Evolutionary conservation across 2,113 vertebrate species (phyloP).

Genomic region (Petroica traversi): DNA sequence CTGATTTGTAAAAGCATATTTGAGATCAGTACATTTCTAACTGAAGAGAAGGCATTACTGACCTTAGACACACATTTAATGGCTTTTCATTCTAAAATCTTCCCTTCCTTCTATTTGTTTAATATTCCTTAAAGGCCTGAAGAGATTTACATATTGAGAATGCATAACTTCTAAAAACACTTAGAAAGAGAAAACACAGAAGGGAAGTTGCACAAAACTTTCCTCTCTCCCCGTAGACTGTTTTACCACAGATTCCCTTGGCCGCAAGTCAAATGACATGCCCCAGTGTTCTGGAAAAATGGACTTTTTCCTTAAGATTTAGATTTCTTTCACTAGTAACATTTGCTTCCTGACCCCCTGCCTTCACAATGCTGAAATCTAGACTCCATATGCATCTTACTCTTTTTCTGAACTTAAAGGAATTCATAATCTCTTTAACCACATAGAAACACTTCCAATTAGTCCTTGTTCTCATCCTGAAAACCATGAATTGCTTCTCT

Average conservation of each 20-base stretch:
- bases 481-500: not conserved
- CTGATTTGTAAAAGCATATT: not conserved
- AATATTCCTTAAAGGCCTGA: not conserved
- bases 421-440: not conserved
- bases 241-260: not conserved
- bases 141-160: not conserved
- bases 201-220: not conserved
- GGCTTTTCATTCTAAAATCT: not conserved
- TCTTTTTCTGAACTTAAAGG: not conserved
- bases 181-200: not conserved
- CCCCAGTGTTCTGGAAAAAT: not conserved
- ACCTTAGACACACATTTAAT: not conserved
- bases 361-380: not conserved
- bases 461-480: not conserved
- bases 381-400: not conserved
- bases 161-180: not conserved
- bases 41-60: not conserved
- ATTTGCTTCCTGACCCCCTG: not conserved
- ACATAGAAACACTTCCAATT: not conserved
- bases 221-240: not conserved
- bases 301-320: not conserved
- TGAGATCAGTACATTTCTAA: not conserved
- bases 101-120: not conserved
- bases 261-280: not conserved
- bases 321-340: not conserved